Conservation (phyloP, 2,888 invertebrate species). For the Andrena bucephala region DNA sequence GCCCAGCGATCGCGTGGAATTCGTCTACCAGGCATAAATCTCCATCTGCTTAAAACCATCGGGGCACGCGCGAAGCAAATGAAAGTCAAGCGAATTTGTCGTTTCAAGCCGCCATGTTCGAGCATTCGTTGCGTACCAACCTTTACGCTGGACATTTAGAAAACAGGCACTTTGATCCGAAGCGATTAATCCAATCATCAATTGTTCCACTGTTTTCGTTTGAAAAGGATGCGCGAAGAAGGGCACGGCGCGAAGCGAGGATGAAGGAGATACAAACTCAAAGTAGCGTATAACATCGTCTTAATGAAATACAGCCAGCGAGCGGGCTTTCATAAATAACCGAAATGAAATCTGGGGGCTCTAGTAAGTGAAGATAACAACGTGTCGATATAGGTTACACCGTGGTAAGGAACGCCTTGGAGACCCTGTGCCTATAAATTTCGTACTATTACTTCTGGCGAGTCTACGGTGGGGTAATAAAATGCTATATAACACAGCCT, state of each 20-base stretch:
- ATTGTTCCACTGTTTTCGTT: background rate
- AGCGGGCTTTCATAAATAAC: constrained; percentile 60
- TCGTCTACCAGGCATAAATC: constrained; percentile 70
- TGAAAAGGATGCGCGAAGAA: background rate
- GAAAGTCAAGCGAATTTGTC: constrained; percentile 46
- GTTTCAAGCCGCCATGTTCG: background rate
- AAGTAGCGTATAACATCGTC: background rate
- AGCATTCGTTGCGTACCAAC: background rate
- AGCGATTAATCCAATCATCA: too few species aligned
- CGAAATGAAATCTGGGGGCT: constrained; percentile 61
- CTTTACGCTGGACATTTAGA: background rate
- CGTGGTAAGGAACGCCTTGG: constrained; percentile 55
- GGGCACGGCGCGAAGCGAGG: background rate
- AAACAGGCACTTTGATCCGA: background rate
- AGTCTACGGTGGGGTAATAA: constrained; percentile 65
- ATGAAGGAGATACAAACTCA: background rate
- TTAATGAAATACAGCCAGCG: constrained; percentile 10
- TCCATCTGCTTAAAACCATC: constrained; percentile 54
- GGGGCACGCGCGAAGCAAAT: constrained; percentile 37
- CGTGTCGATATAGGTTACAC: constrained; percentile 69
- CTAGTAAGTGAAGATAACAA: constrained; percentile 69
- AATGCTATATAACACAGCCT: constrained; percentile 65
- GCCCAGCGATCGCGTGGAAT: constrained; percentile 56
- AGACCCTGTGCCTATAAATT: constrained; percentile 67
- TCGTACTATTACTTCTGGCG: constrained; percentile 61